Percentiles rank a stretch among this genome's conserved stretches.
Conservation (phyloP, 1,140 invertebrate species). For the Pachyrhynchus sulphureomaculatus region DNA sequence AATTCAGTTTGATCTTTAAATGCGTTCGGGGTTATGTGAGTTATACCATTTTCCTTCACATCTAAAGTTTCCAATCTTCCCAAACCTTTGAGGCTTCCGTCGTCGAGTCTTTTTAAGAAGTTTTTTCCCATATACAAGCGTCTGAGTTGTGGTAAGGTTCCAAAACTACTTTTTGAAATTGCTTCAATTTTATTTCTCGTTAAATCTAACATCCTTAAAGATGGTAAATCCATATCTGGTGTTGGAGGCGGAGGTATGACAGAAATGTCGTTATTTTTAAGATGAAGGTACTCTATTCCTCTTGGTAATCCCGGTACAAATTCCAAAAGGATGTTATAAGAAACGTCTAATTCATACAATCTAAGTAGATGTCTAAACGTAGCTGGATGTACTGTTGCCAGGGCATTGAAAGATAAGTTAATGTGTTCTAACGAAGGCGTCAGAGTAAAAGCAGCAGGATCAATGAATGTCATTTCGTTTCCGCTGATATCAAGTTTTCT, state of each 20-base stretch:
- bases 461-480: constrained; percentile 71
- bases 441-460: constrained; percentile 70
- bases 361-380: constrained; percentile 72
- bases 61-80: constrained; percentile 74
- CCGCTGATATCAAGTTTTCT: constrained; percentile 75
- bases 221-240: constrained; percentile 65
- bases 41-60: constrained; percentile 72
- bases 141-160: constrained; percentile 67
- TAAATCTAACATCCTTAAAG: constrained; percentile 71
- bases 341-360: constrained; percentile 77
- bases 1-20: constrained; percentile 65
- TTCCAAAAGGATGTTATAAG: constrained; percentile 70
- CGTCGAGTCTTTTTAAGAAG: constrained; percentile 67
- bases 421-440: constrained; percentile 73
- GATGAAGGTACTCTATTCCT: constrained; percentile 74
- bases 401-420: constrained; percentile 74
- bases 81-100: constrained; percentile 69
- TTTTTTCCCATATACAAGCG: constrained; percentile 78
- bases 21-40: constrained; percentile 65
- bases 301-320: constrained; percentile 72
- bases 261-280: constrained; percentile 73
- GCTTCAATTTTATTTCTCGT: constrained; percentile 75
- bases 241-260: constrained; percentile 67
- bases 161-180: constrained; percentile 65
- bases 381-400: constrained; percentile 66